Percentiles rank a stretch among this genome's conserved stretches.
These are phyloP conservation scores for Bruchidius siliquastri DNA, from an alignment of 2,888 invertebrate species.

Conservation along the genomic window DNA sequence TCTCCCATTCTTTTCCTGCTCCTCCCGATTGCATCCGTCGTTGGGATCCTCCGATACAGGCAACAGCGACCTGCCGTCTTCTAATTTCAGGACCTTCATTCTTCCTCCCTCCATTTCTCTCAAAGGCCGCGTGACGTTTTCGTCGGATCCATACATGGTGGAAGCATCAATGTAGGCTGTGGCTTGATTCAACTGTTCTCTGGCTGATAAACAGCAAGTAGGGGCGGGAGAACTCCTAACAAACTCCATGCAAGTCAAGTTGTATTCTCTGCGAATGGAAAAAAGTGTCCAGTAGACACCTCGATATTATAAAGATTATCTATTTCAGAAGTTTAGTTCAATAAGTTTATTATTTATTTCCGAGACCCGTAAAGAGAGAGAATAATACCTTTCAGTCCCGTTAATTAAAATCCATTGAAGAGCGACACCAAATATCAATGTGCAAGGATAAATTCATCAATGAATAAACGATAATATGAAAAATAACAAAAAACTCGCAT, in stretches of 20 bases:
- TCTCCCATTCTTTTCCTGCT: conserved; percentile 63
- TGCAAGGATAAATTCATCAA: no score
- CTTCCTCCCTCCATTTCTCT: conserved; percentile 55
- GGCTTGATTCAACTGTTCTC: conserved; percentile 80
- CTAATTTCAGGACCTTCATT: conserved; percentile 60
- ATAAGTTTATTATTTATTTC: no score
- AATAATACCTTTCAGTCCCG: no score
- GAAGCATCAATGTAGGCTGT: conserved; percentile 83
- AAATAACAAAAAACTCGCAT: no score
- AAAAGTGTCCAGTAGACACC: background rate
- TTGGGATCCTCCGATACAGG: conserved; percentile 65
- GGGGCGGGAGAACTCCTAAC: conserved; percentile 77
- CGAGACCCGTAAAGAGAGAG: no score
- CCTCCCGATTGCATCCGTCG: conserved; percentile 73
- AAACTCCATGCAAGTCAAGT: conserved; percentile 78
- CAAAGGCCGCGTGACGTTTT: conserved; percentile 49
- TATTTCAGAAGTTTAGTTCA: no score
- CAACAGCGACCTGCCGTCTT: conserved; percentile 62
- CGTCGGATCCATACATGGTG: conserved; percentile 69
- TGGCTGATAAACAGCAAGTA: conserved; percentile 70
- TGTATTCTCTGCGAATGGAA: conserved; percentile 48
- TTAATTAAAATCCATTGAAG: no score
- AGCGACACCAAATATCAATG: no score
- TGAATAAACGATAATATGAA: no score
- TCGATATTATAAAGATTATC: no score